Evolutionary conservation across 2,113 vertebrate species (phyloP).

Genomic region (Silurus glanis): DNA sequence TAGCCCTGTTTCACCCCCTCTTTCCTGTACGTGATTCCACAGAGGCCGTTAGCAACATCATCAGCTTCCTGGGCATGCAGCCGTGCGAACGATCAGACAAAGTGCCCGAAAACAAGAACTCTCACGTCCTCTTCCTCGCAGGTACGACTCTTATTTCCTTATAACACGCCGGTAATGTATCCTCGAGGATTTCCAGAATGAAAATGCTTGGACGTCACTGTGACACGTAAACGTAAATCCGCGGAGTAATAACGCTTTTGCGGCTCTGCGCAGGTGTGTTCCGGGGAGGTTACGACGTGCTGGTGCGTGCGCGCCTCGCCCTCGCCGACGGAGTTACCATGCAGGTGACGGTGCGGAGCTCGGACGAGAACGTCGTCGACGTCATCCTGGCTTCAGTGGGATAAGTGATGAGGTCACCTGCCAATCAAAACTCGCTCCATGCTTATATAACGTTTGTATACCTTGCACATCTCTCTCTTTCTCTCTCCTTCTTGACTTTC

Average conservation of each 20-base stretch:
- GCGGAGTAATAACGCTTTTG: too few relatives aligned
- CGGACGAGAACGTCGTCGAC: constrained; percentile 83
- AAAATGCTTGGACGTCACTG: too few relatives aligned
- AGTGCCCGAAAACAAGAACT: constrained; percentile 97
- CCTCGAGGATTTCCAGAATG: not conserved
- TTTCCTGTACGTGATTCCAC: constrained; percentile 48
- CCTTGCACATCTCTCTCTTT: constrained; percentile 1
- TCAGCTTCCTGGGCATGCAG: constrained; percentile 97
- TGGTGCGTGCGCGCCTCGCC: constrained; percentile 88
- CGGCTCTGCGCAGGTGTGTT: constrained; percentile 79
- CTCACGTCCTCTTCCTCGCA: constrained; percentile 89
- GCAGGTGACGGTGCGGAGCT: constrained; percentile 94
- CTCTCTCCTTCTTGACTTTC: not conserved
- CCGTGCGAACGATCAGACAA: constrained; percentile 96
- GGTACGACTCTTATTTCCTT: constrained; percentile 71
- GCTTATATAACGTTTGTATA: not conserved
- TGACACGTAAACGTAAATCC: not conserved
- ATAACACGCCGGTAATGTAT: not conserved
- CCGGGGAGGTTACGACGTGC: constrained; percentile 82
- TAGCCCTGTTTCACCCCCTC: not conserved
- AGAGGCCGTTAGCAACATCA: constrained; percentile 95
- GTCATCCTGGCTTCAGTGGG: constrained; percentile 94
- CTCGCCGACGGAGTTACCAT: constrained; percentile 94
- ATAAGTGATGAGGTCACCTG: constrained; percentile 60
- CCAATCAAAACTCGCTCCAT: not conserved